Evolutionary conservation across 2,113 vertebrate genomes (phyloP).

Genomic region (Rhynchopsitta pachyrhyncha): DNA sequence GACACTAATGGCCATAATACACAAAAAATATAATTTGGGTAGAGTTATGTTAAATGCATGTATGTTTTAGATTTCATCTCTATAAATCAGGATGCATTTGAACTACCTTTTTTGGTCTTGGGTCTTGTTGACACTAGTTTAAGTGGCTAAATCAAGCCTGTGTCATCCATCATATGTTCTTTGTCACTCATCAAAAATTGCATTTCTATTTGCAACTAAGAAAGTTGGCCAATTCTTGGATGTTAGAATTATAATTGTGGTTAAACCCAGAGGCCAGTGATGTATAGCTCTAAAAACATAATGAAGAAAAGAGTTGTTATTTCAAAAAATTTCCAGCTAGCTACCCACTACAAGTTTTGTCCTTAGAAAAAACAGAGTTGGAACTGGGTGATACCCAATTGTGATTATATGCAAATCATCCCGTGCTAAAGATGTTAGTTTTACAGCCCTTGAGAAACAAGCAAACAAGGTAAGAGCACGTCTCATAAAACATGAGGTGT

Average conservation of each 20-base stretch:
- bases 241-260: not conserved
- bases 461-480: not conserved
- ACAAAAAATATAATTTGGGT: not conserved
- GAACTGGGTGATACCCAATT: not conserved
- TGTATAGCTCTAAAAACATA: not conserved
- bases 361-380: not conserved
- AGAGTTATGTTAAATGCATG: not conserved
- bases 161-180: not conserved
- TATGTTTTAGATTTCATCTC: not conserved
- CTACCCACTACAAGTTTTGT: not conserved
- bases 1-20: not conserved
- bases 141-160: not conserved
- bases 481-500: not conserved
- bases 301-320: not conserved
- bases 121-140: not conserved
- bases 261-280: not conserved
- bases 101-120: not conserved
- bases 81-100: not conserved
- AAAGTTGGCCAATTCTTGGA: not conserved
- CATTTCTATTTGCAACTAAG: not conserved
- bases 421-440: constrained; percentile 13
- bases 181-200: not conserved
- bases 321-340: not conserved
- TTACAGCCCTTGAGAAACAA: not conserved
- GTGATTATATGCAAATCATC: not conserved